phyloP scores from a whole-genome alignment of 2,113 vertebrate genomes.

The Chascanopsetta lugubris region DNA sequence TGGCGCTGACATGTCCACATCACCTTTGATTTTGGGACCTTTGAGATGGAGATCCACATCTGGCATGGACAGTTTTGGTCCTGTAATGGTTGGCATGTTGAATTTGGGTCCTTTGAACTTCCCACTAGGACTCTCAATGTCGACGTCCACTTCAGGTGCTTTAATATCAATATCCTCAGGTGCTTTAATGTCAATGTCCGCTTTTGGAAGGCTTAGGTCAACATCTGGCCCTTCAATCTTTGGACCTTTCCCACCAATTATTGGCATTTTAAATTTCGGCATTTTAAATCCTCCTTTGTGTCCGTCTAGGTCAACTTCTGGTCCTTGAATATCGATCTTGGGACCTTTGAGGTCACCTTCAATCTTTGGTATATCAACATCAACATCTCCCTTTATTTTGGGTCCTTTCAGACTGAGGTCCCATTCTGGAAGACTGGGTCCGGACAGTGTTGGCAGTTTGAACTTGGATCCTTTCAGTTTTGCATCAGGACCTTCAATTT shows the following conservation, averaged over 20 bases:
- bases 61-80: slow-evolving; percentile 2
- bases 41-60: not conserved
- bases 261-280: slow-evolving; percentile 37
- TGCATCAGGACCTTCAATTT: not conserved
- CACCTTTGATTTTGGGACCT: not conserved
- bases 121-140: not conserved
- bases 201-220: slow-evolving; percentile 9
- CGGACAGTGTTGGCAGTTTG: slow-evolving; percentile 12
- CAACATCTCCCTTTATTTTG: slow-evolving; percentile 9
- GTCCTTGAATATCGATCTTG: slow-evolving; percentile 43
- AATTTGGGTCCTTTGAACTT: slow-evolving; percentile 20
- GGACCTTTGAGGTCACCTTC: slow-evolving; percentile 32
- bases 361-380: slow-evolving; percentile 33
- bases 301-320: slow-evolving; percentile 35
- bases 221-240: slow-evolving; percentile 26
- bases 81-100: slow-evolving; percentile 13
- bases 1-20: too few species aligned
- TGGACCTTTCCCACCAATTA: slow-evolving; percentile 10
- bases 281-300: slow-evolving; percentile 50
- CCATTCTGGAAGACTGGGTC: slow-evolving; percentile 10
- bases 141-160: not conserved
- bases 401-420: slow-evolving; percentile 12
- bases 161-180: not conserved
- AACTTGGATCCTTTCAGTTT: slow-evolving; percentile 31
- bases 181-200: not conserved